Base-by-base conservation (phyloP, 2,797 vertebrate genomes). In the Semaprochilodus insignis region DNA sequence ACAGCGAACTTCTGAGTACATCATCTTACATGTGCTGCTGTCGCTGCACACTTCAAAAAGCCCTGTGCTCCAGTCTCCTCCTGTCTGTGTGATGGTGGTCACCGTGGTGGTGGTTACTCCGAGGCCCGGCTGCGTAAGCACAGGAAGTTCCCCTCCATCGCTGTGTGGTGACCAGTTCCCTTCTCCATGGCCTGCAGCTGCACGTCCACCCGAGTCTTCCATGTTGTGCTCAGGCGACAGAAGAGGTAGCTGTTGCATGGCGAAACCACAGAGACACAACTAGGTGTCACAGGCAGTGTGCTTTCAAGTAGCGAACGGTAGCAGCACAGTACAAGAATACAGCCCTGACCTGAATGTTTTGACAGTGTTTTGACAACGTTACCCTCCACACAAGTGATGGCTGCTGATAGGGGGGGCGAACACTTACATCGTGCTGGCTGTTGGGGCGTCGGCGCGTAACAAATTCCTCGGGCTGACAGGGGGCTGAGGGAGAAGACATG, bases 21-120 rank as follows among this genome's bases (percentile, higher is more conserved):
- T 63, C 13, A 8, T 31, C 92, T 94, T 94, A 97, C 96, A 96
- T 77, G 95, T 92, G 23, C 60, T 92, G 87, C 51, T 89, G 87
- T 97, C 95, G 81, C 88, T 91, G 62, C 94, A 96, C 90, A 96
- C 78, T 77, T 95, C 88, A 79, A 96, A 93, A 81, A 97, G 94
- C 71, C 95, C 91, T 0, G 93, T 93, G 90, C 92, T 96, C 96
- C 95, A 96, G 90, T 87, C 92, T 62, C 95, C 91, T 0, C 95
- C 94, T 0, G 94, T 96, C 89, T 93, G 95, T 0, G 94, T 91
- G 85, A 96, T 90, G 31, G 93, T 92, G 74, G 95, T 95, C 78
- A 96, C 40, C 1, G 92, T 94, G 0, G 94, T 95, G 27, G 91
- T 95, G 85, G 93, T 92, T 34, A 91, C 60, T 21, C 93, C 93